Evolutionary conservation across 2,888 invertebrate species (phyloP).

Genomic region (Drosophila kuntzei): DNA sequence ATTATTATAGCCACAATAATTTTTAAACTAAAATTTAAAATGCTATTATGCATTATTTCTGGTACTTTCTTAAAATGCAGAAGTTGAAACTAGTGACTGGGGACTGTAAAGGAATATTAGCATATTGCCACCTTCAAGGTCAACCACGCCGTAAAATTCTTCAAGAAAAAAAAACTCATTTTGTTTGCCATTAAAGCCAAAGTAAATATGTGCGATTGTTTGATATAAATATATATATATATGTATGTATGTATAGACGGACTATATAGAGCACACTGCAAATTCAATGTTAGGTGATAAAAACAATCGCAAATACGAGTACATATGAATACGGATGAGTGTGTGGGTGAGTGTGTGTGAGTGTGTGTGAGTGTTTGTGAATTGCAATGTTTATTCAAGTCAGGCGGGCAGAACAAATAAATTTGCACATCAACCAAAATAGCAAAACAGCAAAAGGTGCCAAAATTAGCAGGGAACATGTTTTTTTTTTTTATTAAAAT

Average conservation of each 20-base stretch:
- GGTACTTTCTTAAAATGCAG: constrained; percentile 11
- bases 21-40: too few relatives aligned
- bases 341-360: background rate
- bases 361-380: constrained; percentile 4
- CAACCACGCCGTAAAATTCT: constrained; percentile 54
- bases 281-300: constrained; percentile 39
- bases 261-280: constrained; percentile 25
- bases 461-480: constrained; percentile 16
- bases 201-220: constrained; percentile 40
- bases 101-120: constrained; percentile 15
- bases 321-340: background rate
- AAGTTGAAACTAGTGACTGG: constrained; percentile 3
- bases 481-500: constrained; percentile 13
- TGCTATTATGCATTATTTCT: too few relatives aligned
- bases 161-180: constrained; percentile 36
- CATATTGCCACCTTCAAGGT: constrained; percentile 58
- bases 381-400: constrained; percentile 49
- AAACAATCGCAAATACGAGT: constrained; percentile 42
- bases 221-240: constrained; percentile 23
- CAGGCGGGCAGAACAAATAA: constrained; percentile 36
- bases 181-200: constrained; percentile 66
- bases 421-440: constrained; percentile 52
- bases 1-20: too few relatives aligned
- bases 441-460: constrained; percentile 34
- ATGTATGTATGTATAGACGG: constrained; percentile 22